Base-by-base conservation (phyloP, 2,888 invertebrate genomes). In the Cephus pulcher region DNA sequence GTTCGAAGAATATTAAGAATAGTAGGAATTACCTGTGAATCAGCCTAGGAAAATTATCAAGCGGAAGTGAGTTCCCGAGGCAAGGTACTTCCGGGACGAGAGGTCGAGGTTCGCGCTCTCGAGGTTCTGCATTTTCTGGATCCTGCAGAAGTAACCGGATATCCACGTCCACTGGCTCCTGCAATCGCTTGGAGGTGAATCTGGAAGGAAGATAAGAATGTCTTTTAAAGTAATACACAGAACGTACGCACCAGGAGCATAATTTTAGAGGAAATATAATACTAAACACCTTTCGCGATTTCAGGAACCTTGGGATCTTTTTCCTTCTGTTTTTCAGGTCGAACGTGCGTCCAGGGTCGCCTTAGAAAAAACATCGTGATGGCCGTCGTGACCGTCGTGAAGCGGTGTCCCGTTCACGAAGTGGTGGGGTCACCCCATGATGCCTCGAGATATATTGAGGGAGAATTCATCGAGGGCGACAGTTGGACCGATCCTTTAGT, bases 241-340 rank as follows among this genome's bases (percentile, higher is more conserved):
- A 56, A 9, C 15, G 2, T 56, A 37, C 6, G 56, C 56, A 56
- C 56, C 56, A 6, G 56, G 9, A 56, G 9, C 4, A 9, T 9
- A 23, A 56, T 56, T 9, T 15, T 6, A 23, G 23, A 56, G 1
- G 15, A 23, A 56, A 56, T 23, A 23, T 23, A 56, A 56, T 56
- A 56, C 56, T 56, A 56, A 56, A 1, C 23, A 56, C 56, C 69
- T 34, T 15, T 33, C 32, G 34, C 56, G 75, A 75, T 69, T 69
- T 69, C 15, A 34, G 37, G 69, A 76, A 33, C 40, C 23, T 69
- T 32, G 77, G 34, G 56, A 34, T 34, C 35, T 74, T 69, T 78
- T 80, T 84, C 79, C 80, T 81, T 80, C 79, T 80, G 82, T 81
- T 82, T 77, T 77, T 74, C 70, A 75, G 78, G 32, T 71, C 33